These are phyloP conservation scores for Typhlichthys eigenmanni DNA, from an alignment of 2,797 vertebrate species.

Conservation along the genomic window DNA sequence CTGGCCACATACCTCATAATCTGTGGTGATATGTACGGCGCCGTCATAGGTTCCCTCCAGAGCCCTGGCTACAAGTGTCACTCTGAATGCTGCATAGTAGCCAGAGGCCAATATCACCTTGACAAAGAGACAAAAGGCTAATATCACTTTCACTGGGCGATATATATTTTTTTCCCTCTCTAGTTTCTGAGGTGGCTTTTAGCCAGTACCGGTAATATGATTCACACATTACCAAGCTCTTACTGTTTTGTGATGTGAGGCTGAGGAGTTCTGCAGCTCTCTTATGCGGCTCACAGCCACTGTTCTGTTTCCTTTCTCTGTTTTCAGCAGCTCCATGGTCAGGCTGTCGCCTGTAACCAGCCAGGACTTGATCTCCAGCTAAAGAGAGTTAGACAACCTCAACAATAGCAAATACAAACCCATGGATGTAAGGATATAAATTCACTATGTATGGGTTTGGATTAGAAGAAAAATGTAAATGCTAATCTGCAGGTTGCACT, in stretches of 20 bases:
- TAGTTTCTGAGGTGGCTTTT: not conserved
- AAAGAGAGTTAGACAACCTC: conserved; percentile 21
- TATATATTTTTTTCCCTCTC: no score
- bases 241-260: conserved; percentile 89
- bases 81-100: conserved; percentile 93
- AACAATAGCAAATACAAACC: not conserved
- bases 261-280: conserved; percentile 84
- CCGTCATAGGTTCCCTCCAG: conserved; percentile 93
- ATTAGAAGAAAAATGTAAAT: no score
- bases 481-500: no score
- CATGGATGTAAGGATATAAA: not conserved
- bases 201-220: not conserved
- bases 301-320: conserved; percentile 89
- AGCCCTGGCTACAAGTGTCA: conserved; percentile 88
- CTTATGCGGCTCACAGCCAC: conserved; percentile 78
- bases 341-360: conserved; percentile 94
- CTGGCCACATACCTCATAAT: conserved; percentile 87
- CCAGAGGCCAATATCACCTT: conserved; percentile 92
- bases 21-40: conserved; percentile 94
- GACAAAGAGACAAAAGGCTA: conserved; percentile 13
- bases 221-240: conserved; percentile 15
- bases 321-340: conserved; percentile 89
- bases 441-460: no score
- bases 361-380: conserved; percentile 97
- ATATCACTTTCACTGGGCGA: no score